These are phyloP conservation scores for Anthopleura sola DNA, from an alignment of 64 coral and sea anemone species.

Conservation along the genomic window DNA sequence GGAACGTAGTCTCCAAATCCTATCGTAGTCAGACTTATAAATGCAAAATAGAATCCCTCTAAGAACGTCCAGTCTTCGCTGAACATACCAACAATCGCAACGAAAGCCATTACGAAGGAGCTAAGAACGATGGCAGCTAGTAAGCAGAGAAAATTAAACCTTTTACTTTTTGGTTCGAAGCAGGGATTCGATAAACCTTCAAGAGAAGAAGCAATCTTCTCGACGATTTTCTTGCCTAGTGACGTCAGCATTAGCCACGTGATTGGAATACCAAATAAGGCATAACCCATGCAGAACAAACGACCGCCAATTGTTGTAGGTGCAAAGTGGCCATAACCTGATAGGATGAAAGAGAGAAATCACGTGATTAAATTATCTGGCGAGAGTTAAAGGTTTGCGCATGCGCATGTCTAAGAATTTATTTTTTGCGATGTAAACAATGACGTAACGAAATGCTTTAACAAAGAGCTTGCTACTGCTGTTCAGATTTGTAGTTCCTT, in stretches of 20 bases:
- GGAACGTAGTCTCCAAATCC: slow-evolving; percentile 93
- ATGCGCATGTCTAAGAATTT: not conserved
- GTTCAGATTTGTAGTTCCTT: too few species aligned
- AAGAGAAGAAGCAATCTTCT: slow-evolving; percentile 58
- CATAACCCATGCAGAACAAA: slow-evolving; percentile 80
- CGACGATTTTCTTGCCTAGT: slow-evolving; percentile 83
- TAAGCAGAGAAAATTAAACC: slow-evolving; percentile 62
- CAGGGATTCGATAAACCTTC: slow-evolving; percentile 28
- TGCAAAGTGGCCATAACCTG: slow-evolving; percentile 82
- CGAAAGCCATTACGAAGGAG: slow-evolving; percentile 55
- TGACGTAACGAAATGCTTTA: too few species aligned
- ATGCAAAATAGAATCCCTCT: slow-evolving; percentile 88
- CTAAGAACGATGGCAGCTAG: slow-evolving; percentile 43
- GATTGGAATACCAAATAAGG: slow-evolving; percentile 91
- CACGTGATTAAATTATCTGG: not conserved
- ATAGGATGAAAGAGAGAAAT: not conserved
- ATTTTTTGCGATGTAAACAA: too few species aligned
- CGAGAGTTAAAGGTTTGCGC: too few species aligned
- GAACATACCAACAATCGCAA: slow-evolving; percentile 67
- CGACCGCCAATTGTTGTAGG: slow-evolving; percentile 64
- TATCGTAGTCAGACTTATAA: slow-evolving; percentile 84
- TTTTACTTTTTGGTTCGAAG: slow-evolving; percentile 33
- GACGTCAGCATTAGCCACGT: slow-evolving; percentile 97
- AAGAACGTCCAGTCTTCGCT: slow-evolving; percentile 82
- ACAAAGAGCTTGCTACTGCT: too few species aligned